A percentile compares a stretch with the other conserved stretches of the same genome.
Evolutionary conservation across 2,797 vertebrate species (phyloP).

Genomic region (Premnoplex brunnescens): DNA sequence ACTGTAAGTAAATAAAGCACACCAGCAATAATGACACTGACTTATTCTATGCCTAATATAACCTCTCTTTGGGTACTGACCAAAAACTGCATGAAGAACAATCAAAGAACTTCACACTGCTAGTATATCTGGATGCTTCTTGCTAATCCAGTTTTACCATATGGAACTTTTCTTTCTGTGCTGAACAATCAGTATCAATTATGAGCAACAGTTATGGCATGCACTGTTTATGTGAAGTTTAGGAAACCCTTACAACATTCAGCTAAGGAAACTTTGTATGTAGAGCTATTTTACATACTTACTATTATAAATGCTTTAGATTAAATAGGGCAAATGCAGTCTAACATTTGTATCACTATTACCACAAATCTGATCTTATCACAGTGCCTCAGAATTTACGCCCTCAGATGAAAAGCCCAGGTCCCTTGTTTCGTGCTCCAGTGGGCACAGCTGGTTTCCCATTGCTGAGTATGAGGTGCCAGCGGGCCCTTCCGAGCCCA

Average conservation of each 20-base stretch:
- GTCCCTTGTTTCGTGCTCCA: neutral
- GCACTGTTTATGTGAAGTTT: neutral
- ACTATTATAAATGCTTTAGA: neutral
- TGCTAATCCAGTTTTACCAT: neutral
- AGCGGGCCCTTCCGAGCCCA: neutral
- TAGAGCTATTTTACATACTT: neutral
- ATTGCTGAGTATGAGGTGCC: fast-evolving
- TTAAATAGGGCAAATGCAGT: neutral
- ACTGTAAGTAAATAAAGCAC: neutral
- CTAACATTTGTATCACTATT: neutral
- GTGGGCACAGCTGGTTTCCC: neutral
- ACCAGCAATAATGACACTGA: neutral
- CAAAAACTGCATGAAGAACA: neutral
- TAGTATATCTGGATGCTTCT: neutral
- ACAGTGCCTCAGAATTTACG: neutral
- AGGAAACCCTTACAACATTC: neutral
- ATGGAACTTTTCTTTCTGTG: neutral
- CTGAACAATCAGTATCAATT: neutral
- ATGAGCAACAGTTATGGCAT: neutral
- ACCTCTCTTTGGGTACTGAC: neutral
- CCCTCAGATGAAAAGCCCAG: neutral
- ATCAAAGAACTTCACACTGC: neutral
- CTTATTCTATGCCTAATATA: neutral
- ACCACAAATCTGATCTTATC: neutral
- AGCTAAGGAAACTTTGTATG: neutral